Conservation (phyloP, 2,113 vertebrate species). For the Pseudois nayaur region DNA sequence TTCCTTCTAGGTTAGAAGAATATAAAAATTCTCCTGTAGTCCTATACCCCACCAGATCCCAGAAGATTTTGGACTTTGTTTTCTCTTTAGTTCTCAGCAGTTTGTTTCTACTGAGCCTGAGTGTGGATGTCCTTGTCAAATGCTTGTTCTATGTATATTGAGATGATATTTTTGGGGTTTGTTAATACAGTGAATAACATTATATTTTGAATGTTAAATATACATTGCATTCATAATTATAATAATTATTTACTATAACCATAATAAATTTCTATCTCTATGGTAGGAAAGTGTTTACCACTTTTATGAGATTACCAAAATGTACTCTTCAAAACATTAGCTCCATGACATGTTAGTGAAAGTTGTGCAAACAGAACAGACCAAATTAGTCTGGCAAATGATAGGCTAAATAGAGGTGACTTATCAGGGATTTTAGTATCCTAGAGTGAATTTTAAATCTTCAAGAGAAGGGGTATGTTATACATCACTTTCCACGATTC, state of each 20-base stretch:
- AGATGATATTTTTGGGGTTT: neutral
- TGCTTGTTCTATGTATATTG: neutral
- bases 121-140: neutral
- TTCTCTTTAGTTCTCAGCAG: neutral
- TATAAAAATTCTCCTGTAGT: neutral
- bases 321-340: neutral
- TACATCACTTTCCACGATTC: neutral
- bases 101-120: neutral
- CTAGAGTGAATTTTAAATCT: neutral
- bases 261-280: neutral
- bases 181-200: neutral
- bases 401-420: neutral
- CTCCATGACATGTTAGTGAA: neutral
- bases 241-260: neutral
- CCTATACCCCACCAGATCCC: neutral
- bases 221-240: neutral
- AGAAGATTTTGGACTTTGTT: neutral
- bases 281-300: neutral
- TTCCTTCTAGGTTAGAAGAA: neutral
- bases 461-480: neutral
- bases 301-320: neutral
- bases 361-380: neutral
- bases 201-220: conserved; percentile 1
- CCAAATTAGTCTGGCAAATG: neutral
- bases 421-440: neutral